Conservation (phyloP, 2,113 vertebrate species). For the Sylvicapra grimmia region DNA sequence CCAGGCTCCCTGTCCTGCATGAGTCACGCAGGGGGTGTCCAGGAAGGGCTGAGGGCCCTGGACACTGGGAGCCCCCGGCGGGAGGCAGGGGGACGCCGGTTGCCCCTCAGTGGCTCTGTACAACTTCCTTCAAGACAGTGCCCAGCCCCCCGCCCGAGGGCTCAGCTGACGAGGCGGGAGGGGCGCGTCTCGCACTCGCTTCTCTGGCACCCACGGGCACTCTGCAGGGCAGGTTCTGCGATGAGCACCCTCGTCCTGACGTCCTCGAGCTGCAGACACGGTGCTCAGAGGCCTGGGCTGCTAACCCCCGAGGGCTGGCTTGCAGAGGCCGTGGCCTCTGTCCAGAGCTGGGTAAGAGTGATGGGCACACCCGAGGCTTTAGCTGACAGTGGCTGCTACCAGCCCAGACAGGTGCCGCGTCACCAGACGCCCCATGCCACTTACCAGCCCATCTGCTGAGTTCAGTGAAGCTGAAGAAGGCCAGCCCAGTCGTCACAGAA, state of each 20-base stretch:
- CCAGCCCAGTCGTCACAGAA: background rate
- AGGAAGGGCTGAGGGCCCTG: background rate
- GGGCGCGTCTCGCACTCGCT: rapidly evolving
- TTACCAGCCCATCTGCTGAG: rapidly evolving
- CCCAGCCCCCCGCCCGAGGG: rapidly evolving
- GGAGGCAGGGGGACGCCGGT: rapidly evolving
- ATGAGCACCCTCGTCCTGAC: background rate
- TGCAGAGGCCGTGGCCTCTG: rapidly evolving
- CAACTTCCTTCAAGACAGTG: rapidly evolving
- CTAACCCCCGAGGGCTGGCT: rapidly evolving
- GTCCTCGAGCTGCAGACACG: rapidly evolving
- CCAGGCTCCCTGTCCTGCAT: rapidly evolving
- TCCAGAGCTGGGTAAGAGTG: background rate
- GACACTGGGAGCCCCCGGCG: background rate
- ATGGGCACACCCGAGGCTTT: background rate
- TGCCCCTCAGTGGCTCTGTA: rapidly evolving
- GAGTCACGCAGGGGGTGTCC: rapidly evolving
- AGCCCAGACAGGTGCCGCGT: rapidly evolving
- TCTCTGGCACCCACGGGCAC: rapidly evolving
- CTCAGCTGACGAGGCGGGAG: rapidly evolving
- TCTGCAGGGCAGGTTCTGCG: rapidly evolving
- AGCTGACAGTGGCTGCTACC: rapidly evolving
- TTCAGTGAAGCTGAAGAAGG: rapidly evolving
- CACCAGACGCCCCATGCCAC: rapidly evolving
- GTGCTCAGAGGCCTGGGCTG: background rate